Base-by-base conservation (phyloP, 1,140 invertebrate species). In the Pogonus chalceus region DNA sequence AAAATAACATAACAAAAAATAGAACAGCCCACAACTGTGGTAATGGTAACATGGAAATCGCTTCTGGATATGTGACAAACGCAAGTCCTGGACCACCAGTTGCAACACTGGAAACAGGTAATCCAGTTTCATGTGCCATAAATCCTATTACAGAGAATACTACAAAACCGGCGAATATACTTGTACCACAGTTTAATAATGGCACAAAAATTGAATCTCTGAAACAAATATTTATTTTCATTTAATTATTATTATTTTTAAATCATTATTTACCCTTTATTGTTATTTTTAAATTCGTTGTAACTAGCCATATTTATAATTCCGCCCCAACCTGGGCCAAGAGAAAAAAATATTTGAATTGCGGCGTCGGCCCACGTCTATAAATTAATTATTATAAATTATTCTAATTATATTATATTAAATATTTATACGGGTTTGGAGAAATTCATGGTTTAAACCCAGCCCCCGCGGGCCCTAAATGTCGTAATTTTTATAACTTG, bases 111-210 rank as follows among this genome's bases (percentile, higher is more conserved):
- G 82, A 81, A 51, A 98, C 91, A 0, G 85, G 82, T 51, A 90
- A 79, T 4, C 87, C 83, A 47, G 91, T 85, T 64, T 84, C 81
- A 26, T 85, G 76, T 7, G 89, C 82, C 79, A 96, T 92, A 67
- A 93, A 97, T 1, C 95, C 95, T 10, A 97, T 75, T 50, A 93
- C 92, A 0, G 91, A 90, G 72, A 96, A 96, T 20, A 96, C 91
- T 2, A 95, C 92, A 63, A 96, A 90, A 0, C 92, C 93, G 16
- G 90, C 89, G 72, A 91, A 92, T 54, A 96, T 83, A 67, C 90
- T 94, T 0, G 92, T 95, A 20, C 85, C 84, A 60, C 86, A 85
- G 70, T 95, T 95, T 1, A 94, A 77, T 7, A 82, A 64, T 0
- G 84, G 80, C 37, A 87, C 83, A 51, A 84, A 68, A 59, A 87